phyloP scores from a whole-genome alignment of 1,140 invertebrate species.

The Drosophila orena region DNA sequence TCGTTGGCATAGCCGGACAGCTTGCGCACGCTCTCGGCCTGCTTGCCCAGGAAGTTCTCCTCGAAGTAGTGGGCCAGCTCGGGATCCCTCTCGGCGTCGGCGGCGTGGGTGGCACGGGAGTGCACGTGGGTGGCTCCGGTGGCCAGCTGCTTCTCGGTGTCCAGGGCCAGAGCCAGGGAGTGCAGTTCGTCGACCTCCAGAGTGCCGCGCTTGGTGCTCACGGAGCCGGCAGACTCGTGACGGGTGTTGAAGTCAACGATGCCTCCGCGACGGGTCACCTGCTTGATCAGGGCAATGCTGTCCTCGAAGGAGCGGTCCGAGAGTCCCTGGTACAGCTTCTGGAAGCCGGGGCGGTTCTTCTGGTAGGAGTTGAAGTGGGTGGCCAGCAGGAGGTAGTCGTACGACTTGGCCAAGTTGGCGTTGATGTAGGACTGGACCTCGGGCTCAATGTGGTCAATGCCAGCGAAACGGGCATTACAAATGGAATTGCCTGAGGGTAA shows the following conservation, averaged over 20 bases:
- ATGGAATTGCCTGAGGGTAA: constrained; percentile 34
- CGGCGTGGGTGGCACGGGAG: constrained; percentile 71
- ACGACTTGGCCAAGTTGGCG: constrained; percentile 89
- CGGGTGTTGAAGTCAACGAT: constrained; percentile 64
- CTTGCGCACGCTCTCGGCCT: constrained; percentile 88
- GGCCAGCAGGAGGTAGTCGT: constrained; percentile 90
- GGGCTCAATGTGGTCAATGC: constrained; percentile 86
- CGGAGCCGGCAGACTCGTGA: constrained; percentile 34
- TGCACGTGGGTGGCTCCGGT: constrained; percentile 89
- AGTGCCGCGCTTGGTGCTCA: constrained; percentile 57
- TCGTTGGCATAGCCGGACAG: constrained; percentile 90
- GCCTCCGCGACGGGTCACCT: constrained; percentile 90
- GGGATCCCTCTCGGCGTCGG: constrained; percentile 86
- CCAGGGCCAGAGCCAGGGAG: constrained; percentile 90
- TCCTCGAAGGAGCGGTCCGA: constrained; percentile 91
- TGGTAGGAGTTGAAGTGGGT: constrained; percentile 92
- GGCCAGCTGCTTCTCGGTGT: constrained; percentile 90
- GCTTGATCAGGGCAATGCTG: constrained; percentile 90
- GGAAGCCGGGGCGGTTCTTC: constrained; percentile 91
- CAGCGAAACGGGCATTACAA: constrained; percentile 89
- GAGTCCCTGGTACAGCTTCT: constrained; percentile 89
- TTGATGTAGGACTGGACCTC: constrained; percentile 87
- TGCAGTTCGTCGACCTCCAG: constrained; percentile 87
- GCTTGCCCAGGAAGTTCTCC: constrained; percentile 90
- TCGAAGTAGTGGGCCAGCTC: constrained; percentile 91